A percentile compares a stretch with the other conserved stretches of the same genome.
phyloP scores from a whole-genome alignment of 2,113 vertebrate genomes.

The Scomber colias region DNA sequence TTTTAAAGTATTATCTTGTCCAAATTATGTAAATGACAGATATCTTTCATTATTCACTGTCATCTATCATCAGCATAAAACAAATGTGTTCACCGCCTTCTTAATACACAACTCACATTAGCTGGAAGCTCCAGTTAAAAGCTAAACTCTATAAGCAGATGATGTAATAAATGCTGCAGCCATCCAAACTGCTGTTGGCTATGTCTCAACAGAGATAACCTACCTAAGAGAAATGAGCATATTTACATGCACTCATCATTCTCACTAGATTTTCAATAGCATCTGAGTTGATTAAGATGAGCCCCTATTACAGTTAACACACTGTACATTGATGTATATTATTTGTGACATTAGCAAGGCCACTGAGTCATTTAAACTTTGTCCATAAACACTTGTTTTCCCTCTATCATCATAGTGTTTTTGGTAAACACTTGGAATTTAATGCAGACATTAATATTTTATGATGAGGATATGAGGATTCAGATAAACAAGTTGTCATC shows the following conservation, averaged over 20 bases:
- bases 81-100: conserved; percentile 26
- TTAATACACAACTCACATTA: conserved; percentile 38
- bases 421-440: conserved; percentile 21
- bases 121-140: conserved; percentile 39
- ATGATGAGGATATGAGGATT: conserved; percentile 1
- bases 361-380: conserved; percentile 1
- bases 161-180: conserved; percentile 41
- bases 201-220: not conserved
- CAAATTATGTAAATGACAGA: conserved; percentile 33
- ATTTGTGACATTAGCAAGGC: not conserved
- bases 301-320: conserved; percentile 7
- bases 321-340: not conserved
- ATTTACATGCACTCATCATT: conserved; percentile 30
- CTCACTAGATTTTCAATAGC: not conserved
- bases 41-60: conserved; percentile 40
- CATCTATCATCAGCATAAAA: conserved; percentile 37
- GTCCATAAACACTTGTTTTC: not conserved
- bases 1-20: conserved; percentile 2
- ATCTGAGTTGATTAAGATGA: not conserved
- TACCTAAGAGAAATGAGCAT: conserved; percentile 12
- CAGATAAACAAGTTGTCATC: not conserved
- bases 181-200: conserved; percentile 17
- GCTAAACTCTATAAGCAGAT: not conserved
- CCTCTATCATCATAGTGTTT: conserved; percentile 6
- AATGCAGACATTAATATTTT: conserved; percentile 31